Evolutionary conservation across 1,140 invertebrate genomes (phyloP).

Genomic region (Neuroterus valhalla): DNA sequence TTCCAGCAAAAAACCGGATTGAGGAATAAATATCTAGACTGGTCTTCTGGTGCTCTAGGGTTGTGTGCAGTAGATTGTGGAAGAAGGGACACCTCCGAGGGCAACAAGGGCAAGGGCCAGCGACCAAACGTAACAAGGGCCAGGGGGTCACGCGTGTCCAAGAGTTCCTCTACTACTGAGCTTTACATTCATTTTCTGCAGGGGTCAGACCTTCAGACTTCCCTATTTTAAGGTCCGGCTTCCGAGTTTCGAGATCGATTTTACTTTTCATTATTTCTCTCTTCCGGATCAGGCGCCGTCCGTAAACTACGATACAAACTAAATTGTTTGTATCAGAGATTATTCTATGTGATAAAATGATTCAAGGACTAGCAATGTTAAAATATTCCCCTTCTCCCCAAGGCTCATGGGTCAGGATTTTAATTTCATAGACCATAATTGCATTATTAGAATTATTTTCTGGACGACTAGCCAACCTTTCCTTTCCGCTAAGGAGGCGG

Average conservation of each 20-base stretch:
- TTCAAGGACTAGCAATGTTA: too few species aligned
- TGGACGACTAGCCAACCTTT: too few species aligned
- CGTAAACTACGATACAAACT: too few species aligned
- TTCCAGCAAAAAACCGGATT: background rate
- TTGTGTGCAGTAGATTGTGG: background rate
- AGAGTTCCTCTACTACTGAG: constrained; percentile 50
- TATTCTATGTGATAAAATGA: too few species aligned
- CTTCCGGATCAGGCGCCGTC: too few species aligned
- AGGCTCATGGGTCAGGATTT: too few species aligned
- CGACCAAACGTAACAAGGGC: constrained; percentile 45
- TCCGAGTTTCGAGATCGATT: background rate
- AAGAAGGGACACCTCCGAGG: constrained; percentile 27
- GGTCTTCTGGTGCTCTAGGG: background rate
- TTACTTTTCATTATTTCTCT: background rate
- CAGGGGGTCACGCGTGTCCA: constrained; percentile 59
- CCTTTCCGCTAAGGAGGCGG: too few species aligned
- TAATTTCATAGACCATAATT: too few species aligned
- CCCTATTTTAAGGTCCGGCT: background rate
- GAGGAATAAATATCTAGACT: background rate
- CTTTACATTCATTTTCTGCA: constrained; percentile 51
- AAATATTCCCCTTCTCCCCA: too few species aligned
- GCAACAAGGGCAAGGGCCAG: constrained; percentile 44
- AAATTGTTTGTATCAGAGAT: too few species aligned
- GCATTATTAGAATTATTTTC: too few species aligned
- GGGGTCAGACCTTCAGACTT: constrained; percentile 27